These are phyloP conservation scores for Sarcophaga variegata DNA, from an alignment of 2,888 invertebrate species.

Conservation along the genomic window DNA sequence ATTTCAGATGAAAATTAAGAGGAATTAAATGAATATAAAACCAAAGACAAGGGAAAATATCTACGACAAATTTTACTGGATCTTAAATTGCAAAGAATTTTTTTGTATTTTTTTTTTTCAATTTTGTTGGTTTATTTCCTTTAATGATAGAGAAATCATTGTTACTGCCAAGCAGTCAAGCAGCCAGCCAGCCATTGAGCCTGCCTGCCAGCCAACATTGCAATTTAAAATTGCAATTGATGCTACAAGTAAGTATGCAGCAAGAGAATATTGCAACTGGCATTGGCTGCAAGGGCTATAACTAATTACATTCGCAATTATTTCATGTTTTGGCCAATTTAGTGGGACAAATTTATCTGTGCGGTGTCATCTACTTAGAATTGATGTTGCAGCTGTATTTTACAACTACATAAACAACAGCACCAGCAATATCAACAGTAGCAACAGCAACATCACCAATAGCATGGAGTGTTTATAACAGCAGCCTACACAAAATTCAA, in stretches of 20 bases:
- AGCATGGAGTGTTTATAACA: constrained; percentile 26
- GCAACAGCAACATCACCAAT: constrained; percentile 21
- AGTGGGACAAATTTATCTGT: constrained; percentile 82
- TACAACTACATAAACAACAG: constrained; percentile 59
- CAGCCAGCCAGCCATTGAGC: constrained; percentile 21
- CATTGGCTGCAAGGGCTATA: constrained; percentile 76
- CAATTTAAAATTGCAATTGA: constrained; percentile 18
- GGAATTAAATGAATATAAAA: constrained; percentile 34
- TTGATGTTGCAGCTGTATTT: constrained; percentile 76
- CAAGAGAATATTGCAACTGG: background rate
- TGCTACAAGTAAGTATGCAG: background rate
- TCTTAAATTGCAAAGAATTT: constrained; percentile 68
- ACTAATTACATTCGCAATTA: constrained; percentile 83
- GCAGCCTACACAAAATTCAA: constrained; percentile 70
- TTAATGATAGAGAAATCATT: constrained; percentile 45
- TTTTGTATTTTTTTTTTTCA: background rate
- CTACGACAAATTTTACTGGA: constrained; percentile 74
- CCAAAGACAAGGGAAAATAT: constrained; percentile 45
- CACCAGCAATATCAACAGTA: constrained; percentile 60
- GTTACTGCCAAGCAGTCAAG: background rate
- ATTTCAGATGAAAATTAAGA: constrained; percentile 62
- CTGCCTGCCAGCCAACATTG: constrained; percentile 6
- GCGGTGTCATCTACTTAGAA: constrained; percentile 82
- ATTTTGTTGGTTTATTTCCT: constrained; percentile 39
- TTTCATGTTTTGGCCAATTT: constrained; percentile 83